A percentile compares a stretch with the other conserved stretches of the same genome.
Conservation (phyloP, 2,113 vertebrate genomes). For the Epinephelus cyanopodus region DNA sequence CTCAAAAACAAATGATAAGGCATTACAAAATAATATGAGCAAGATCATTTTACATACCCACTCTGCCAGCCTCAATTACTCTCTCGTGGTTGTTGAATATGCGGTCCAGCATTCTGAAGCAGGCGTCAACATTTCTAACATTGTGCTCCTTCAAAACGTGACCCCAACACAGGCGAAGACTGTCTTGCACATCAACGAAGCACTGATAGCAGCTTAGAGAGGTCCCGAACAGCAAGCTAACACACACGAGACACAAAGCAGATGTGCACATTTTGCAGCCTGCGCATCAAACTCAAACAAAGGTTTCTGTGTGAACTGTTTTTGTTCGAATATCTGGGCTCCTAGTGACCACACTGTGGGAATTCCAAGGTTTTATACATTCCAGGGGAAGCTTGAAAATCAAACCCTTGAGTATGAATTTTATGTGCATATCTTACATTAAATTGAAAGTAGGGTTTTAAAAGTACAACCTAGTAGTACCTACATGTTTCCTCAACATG, state of each 20-base stretch:
- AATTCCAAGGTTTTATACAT: slow-evolving; percentile 20
- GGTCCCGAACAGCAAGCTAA: slow-evolving; percentile 41
- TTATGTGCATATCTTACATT: not conserved
- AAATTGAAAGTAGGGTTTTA: slow-evolving; percentile 6
- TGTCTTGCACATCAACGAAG: slow-evolving; percentile 57
- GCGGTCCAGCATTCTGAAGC: slow-evolving; percentile 68
- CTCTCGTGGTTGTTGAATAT: slow-evolving; percentile 72
- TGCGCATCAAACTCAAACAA: slow-evolving; percentile 1
- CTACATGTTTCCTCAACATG: not conserved
- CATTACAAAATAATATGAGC: not conserved
- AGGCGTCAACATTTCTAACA: slow-evolving; percentile 68
- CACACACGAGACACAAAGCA: slow-evolving; percentile 48
- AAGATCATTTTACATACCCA: slow-evolving; percentile 67
- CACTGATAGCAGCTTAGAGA: slow-evolving; percentile 76
- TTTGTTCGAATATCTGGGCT: slow-evolving; percentile 52
- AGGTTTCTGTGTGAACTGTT: slow-evolving; percentile 18
- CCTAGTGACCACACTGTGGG: slow-evolving; percentile 12
- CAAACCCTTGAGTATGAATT: slow-evolving; percentile 7
- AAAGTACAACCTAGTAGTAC: not conserved
- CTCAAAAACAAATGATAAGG: not conserved
- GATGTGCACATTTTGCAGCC: slow-evolving; percentile 60
- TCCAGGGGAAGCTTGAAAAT: slow-evolving; percentile 5
- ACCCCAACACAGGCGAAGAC: slow-evolving; percentile 69
- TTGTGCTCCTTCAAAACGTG: slow-evolving; percentile 53
- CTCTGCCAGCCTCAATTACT: slow-evolving; percentile 79